phyloP scores from a whole-genome alignment of 1,140 invertebrate species.

The Antheraea mylitta region DNA sequence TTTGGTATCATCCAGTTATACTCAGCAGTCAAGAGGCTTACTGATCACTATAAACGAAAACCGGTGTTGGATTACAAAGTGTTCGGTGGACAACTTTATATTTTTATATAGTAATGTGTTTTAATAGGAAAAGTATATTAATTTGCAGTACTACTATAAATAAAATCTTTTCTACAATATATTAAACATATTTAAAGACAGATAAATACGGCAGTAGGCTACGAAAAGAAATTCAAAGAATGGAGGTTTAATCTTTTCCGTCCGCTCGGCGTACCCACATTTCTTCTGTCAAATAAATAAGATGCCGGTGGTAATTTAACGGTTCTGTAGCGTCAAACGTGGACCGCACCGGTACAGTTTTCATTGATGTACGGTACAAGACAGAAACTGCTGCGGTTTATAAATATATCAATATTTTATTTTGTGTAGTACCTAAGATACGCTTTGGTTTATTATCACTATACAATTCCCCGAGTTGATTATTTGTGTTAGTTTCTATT shows the following conservation, averaged over 20 bases:
- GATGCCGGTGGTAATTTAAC: conserved; percentile 37
- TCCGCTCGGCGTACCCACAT: conserved; percentile 16
- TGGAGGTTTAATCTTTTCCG: conserved; percentile 12
- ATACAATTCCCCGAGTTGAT: no score
- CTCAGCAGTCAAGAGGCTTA: no score
- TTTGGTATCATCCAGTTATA: no score
- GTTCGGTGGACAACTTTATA: no score
- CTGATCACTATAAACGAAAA: no score
- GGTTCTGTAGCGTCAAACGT: conserved; percentile 31
- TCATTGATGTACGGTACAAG: conserved; percentile 8
- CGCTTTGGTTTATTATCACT: no score
- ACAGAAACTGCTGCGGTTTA: background rate
- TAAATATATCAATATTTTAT: no score
- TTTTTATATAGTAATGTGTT: no score
- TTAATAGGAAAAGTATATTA: no score
- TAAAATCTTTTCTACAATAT: background rate
- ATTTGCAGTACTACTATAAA: no score
- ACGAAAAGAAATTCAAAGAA: conserved; percentile 2
- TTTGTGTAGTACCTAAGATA: background rate
- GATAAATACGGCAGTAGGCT: background rate
- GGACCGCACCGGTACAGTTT: conserved; percentile 27
- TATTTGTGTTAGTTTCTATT: no score
- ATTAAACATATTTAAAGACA: background rate
- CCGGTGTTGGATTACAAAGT: no score
- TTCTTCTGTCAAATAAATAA: conserved; percentile 34